A percentile compares a stretch with the other conserved stretches of the same genome.
Conservation (phyloP, 1,140 invertebrate genomes). For the Dendrolimus punctatus region DNA sequence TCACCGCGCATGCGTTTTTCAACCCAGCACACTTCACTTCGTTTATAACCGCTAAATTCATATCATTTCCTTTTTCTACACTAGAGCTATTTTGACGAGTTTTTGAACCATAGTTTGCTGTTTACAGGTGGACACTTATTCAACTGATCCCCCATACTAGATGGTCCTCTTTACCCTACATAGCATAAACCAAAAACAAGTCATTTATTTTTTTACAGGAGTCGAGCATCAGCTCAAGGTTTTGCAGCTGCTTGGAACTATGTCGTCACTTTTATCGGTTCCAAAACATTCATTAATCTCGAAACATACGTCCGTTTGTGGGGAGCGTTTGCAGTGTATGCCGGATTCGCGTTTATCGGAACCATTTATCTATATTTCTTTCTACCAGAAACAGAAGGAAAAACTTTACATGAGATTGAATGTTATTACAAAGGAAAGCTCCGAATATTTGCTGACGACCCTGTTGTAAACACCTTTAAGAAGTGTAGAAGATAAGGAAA, state of each 20-base stretch:
- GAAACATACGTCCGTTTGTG: slow-evolving; percentile 67
- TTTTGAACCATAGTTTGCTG: too few species aligned
- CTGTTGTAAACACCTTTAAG: slow-evolving; percentile 46
- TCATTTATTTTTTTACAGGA: slow-evolving; percentile 39
- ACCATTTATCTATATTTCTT: slow-evolving; percentile 75
- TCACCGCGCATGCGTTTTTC: too few species aligned
- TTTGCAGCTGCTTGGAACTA: slow-evolving; percentile 74
- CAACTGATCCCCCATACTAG: too few species aligned
- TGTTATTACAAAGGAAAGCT: slow-evolving; percentile 70
- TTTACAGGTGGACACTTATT: too few species aligned
- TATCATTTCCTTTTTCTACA: too few species aligned
- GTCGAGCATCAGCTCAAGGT: slow-evolving; percentile 73
- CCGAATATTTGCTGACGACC: slow-evolving; percentile 56
- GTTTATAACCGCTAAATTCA: too few species aligned
- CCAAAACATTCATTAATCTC: slow-evolving; percentile 75
- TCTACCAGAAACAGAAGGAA: slow-evolving; percentile 88
- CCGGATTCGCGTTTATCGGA: slow-evolving; percentile 73
- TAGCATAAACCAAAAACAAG: too few species aligned
- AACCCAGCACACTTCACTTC: too few species aligned
- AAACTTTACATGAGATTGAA: slow-evolving; percentile 82
- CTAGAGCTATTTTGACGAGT: too few species aligned
- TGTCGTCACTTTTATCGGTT: slow-evolving; percentile 74
- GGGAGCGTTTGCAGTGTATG: slow-evolving; percentile 77
- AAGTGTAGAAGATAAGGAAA: slow-evolving; percentile 27
- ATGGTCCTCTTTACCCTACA: too few species aligned